A percentile compares a stretch with the other conserved stretches of the same genome.
Conservation (phyloP, 2,888 invertebrate species). For the Elysia crispata region DNA sequence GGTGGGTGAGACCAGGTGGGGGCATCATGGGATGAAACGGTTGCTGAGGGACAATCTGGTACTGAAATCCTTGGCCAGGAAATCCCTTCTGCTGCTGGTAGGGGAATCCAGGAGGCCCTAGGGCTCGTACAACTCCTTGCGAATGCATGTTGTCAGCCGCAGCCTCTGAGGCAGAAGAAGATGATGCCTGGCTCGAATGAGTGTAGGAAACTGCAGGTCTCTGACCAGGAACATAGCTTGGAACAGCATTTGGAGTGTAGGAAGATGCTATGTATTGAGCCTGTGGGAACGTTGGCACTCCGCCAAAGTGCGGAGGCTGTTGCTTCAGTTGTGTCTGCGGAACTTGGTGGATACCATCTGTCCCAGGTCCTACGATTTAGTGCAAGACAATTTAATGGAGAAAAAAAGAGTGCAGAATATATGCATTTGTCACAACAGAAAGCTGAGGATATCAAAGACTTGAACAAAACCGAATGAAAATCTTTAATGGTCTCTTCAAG, state of each 20-base stretch:
- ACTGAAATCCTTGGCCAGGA: no score
- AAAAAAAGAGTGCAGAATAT: no score
- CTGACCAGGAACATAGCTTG: slow-evolving; percentile 2
- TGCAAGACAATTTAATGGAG: no score
- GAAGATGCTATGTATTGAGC: slow-evolving; percentile 30
- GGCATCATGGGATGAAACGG: background rate
- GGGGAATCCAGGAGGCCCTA: background rate
- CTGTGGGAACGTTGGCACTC: slow-evolving; percentile 40
- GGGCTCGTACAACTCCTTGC: slow-evolving; percentile 28
- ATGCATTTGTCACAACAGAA: no score
- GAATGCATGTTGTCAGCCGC: slow-evolving; percentile 22
- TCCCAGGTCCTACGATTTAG: background rate
- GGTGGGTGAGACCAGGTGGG: background rate
- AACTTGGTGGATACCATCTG: background rate
- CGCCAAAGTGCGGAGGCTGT: slow-evolving; percentile 45
- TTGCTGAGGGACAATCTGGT: slow-evolving; percentile 16
- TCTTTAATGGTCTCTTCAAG: no score
- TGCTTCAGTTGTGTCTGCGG: background rate
- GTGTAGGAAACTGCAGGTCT: slow-evolving; percentile 20
- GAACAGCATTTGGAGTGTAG: slow-evolving; percentile 22
- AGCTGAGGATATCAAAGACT: no score
- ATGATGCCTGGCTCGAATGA: slow-evolving; percentile 39
- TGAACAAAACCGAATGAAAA: no score
- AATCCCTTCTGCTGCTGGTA: slow-evolving; percentile 27
- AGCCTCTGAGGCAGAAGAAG: slow-evolving; percentile 37